Evolutionary conservation across 2,797 vertebrate species (phyloP), one percentile per base, ranked within the genome.

Genomic region (Tenualosa thibaudeaui): DNA sequence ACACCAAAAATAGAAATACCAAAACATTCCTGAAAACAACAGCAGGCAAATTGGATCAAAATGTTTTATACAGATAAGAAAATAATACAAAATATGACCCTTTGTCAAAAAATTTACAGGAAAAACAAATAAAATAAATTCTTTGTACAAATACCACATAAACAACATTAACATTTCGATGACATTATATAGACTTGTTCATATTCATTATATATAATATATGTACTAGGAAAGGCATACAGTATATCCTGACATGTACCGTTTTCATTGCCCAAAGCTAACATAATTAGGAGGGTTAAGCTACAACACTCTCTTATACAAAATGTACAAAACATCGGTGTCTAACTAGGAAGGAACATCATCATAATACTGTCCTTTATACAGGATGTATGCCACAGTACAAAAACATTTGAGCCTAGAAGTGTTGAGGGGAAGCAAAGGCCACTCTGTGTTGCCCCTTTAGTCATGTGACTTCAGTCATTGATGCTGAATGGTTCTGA

Each of bases 401-500:
- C 90, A 91, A 92, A 92, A 90, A 78, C 88, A 95, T 96, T 97
- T 98, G 96, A 96, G 95, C 96, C 95, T 97, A 96, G 93, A 96
- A 96, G 94, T 96, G 93, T 95, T 96, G 94, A 95, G 94, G 94
- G 93, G 96, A 96, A 94, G 97, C 96, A 95, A 97, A 97, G 95
- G 96, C 95, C 95, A 95, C 95, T 95, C 95, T 93, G 92, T 84
- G 93, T 90, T 96, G 93, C 86, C 88, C 89, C 94, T 94, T 94
- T 93, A 95, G 95, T 99, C 98, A 99, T 96, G 98, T 99, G 91
- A 99, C 98, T 96, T 99, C 98, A n/a, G 97, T 99, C 98, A 99
- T 99, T 86, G 97, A 99, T 82, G 97, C 96, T 71, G 97, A 98
- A 94, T 99, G 98, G 94, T 99, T 99, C 98, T 99, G 94, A 83